Base-by-base conservation (phyloP, 2,888 invertebrate genomes). In the Hydrotaea cyrtoneurina region DNA sequence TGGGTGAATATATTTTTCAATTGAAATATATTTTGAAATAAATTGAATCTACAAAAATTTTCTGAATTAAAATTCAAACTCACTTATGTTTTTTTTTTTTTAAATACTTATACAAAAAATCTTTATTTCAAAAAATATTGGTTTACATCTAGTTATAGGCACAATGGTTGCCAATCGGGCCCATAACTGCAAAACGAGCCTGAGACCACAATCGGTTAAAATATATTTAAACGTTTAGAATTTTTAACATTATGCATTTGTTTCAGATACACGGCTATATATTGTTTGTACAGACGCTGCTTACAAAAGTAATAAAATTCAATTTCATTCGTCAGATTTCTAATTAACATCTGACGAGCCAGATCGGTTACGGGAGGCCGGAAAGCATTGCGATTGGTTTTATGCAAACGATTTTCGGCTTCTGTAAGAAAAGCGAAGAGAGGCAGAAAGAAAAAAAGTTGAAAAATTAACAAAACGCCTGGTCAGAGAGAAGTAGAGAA, bases 251-350 rank as follows among this genome's bases (percentile, higher is more conserved):
- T 80, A 36, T 21, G 46, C 0, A 55, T n/a, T 26, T 77, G 36
- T 19, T 39, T 2, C 11, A 85, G 50, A 57, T 82, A 78, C 13
- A 86, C 55, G 3, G 97, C 97, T 83, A 95, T 93, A 80, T 96
- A 94, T 89, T 97, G 97, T 90, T 95, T 94, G 89, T 97, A 95
- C 19, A 97, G 93, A 88, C 97, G 93, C 90, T 97, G 97, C 88
- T 95, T 95, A 91, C 97, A 97, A 91, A 97, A 97, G 89, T 97
- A 95, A 92, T 97, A 97, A 92, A 97, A 97, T 89, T 97, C 97
- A 10, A 97, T 96, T 93, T 97, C 97, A 73, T 96, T 94, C 0
- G 97, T 97, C 91, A 97, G 96, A 92, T 97, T 97, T 62, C 93
- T 94, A 86, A 96, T 93, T 1, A 97, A 96, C 53, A 97, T 94